Evolutionary conservation across 1,140 invertebrate species (phyloP).

Genomic region (Pseudomyrmex concolor): DNA sequence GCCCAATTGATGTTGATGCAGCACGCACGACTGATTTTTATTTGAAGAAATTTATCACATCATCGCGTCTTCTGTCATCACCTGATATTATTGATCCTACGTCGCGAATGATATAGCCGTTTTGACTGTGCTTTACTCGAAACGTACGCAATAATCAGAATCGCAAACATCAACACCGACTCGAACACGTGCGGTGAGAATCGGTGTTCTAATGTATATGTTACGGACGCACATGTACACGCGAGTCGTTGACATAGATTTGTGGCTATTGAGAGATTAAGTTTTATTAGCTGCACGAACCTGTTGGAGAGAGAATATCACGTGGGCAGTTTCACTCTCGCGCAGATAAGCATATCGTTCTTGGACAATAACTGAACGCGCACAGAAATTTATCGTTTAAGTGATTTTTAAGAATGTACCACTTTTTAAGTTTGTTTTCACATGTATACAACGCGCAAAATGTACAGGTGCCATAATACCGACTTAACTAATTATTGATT

Average conservation of each 20-base stretch:
- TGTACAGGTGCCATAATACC: conserved; percentile 43
- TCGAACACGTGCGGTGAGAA: not conserved
- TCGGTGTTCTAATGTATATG: not conserved
- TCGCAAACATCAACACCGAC: too few relatives aligned
- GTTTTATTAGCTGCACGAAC: conserved; percentile 1
- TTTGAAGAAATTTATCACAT: too few relatives aligned
- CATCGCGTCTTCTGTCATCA: too few relatives aligned
- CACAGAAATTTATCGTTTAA: not conserved
- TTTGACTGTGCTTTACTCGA: too few relatives aligned
- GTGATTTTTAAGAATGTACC: not conserved
- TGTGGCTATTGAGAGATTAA: not conserved
- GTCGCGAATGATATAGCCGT: too few relatives aligned
- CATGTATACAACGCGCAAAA: not conserved
- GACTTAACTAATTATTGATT: not conserved
- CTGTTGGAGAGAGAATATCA: not conserved
- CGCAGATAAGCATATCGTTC: conserved; percentile 26
- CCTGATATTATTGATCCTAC: too few relatives aligned
- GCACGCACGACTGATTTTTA: too few relatives aligned
- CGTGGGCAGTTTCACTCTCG: conserved; percentile 22
- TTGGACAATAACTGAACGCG: conserved; percentile 25
- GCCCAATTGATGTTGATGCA: too few relatives aligned
- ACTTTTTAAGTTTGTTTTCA: conserved; percentile 27
- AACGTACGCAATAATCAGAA: too few relatives aligned
- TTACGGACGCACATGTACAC: not conserved
- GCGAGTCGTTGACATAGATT: not conserved